These are phyloP conservation scores for Tenthredo mesomela DNA, from an alignment of 2,888 invertebrate genomes.

Conservation along the genomic window DNA sequence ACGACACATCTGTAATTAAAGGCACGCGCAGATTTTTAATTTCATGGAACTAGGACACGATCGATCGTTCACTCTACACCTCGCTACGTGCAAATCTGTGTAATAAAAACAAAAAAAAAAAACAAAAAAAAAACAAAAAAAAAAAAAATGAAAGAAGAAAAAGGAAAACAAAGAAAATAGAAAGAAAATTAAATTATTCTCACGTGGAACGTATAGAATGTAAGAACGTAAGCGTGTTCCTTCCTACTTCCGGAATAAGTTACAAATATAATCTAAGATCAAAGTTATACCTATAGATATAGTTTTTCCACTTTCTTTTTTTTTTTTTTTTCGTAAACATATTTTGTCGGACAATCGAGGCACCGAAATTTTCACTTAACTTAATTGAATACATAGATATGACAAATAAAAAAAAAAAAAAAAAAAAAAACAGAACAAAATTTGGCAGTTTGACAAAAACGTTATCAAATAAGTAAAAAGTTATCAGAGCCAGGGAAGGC, in stretches of 20 bases:
- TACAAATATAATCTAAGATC: background rate
- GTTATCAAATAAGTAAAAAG: background rate
- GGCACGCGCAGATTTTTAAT: slow-evolving; percentile 38
- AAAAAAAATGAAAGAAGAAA: background rate
- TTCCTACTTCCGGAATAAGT: slow-evolving; percentile 3
- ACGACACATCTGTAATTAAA: slow-evolving; percentile 24
- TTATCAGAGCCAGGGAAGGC: background rate
- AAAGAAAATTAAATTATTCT: background rate
- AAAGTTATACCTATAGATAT: background rate
- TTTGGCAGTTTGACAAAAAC: background rate
- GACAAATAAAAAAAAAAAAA: background rate
- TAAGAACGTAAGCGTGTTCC: background rate
- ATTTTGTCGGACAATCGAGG: background rate
- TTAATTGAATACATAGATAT: background rate
- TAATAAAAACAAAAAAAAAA: background rate
- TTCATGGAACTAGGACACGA: slow-evolving; percentile 36
- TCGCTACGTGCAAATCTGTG: background rate
- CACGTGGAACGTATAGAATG: background rate
- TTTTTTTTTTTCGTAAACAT: background rate
- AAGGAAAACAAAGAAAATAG: background rate
- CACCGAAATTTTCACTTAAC: background rate
- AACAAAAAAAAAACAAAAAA: background rate
- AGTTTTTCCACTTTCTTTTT: background rate
- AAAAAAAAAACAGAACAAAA: background rate
- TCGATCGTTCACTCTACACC: slow-evolving; percentile 18